A percentile compares a stretch with the other conserved stretches of the same genome.
These are phyloP conservation scores for Phataginus tetradactyla DNA, from an alignment of 2,797 vertebrate genomes.

Conservation along the genomic window DNA sequence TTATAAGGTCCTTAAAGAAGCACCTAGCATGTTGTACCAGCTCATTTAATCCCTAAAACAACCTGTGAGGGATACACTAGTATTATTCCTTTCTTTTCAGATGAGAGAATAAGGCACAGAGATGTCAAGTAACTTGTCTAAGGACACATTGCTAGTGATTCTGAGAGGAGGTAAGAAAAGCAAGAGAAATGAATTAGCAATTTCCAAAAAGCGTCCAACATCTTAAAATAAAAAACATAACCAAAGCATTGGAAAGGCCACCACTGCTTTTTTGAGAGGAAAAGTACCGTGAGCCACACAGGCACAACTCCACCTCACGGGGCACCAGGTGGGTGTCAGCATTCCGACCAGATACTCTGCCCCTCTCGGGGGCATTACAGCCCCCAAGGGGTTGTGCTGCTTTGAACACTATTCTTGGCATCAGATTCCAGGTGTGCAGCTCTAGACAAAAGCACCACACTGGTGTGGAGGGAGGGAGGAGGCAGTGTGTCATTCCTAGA, in stretches of 20 bases:
- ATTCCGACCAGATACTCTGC: fast-evolving
- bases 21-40: neutral
- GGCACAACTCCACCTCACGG: fast-evolving
- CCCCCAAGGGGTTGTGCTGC: fast-evolving
- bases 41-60: neutral
- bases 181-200: neutral
- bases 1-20: neutral
- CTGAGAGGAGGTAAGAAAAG: neutral
- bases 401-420: too few species aligned
- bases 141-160: neutral
- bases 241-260: neutral
- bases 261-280: neutral
- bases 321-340: neutral
- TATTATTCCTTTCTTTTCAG: neutral
- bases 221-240: neutral
- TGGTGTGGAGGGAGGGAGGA: neutral
- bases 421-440: neutral
- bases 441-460: neutral
- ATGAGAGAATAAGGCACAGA: neutral
- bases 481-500: neutral
- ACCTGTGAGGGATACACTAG: fast-evolving
- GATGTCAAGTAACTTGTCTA: too few species aligned
- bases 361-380: neutral
- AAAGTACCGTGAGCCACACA: neutral
- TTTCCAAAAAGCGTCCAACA: neutral